A percentile compares a stretch with the other conserved stretches of the same genome.
Conservation (phyloP, 2,888 invertebrate species). For the Eumacrocentrus americanus region DNA sequence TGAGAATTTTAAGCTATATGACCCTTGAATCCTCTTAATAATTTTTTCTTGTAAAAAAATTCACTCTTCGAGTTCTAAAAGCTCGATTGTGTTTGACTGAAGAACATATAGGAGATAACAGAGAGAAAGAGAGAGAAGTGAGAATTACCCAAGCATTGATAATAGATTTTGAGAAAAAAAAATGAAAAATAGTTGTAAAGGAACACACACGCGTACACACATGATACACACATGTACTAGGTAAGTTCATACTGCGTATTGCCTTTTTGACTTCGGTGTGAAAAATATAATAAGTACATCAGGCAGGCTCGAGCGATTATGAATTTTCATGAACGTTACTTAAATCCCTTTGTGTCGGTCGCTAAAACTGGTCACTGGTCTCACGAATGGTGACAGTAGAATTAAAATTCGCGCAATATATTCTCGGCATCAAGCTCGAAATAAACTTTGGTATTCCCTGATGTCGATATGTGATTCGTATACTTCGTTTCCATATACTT, state of each 20-base stretch:
- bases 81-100: no score
- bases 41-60: no score
- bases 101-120: no score
- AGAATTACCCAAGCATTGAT: constrained; percentile 12
- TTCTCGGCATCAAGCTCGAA: constrained; percentile 1
- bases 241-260: constrained; percentile 62
- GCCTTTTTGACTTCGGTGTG: constrained; percentile 62
- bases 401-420: constrained; percentile 23
- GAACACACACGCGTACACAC: constrained; percentile 50
- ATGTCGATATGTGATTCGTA: constrained; percentile 28
- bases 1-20: no score
- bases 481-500: constrained; percentile 17
- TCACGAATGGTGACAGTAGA: constrained; percentile 24
- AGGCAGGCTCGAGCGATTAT: constrained; percentile 41
- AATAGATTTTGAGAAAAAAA: constrained; percentile 1
- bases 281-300: constrained; percentile 53
- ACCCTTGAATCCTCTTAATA: no score
- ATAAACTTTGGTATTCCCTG: constrained; percentile 11
- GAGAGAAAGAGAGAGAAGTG: constrained; percentile 13
- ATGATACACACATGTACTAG: constrained; percentile 56
- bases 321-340: constrained; percentile 15
- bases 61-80: no score
- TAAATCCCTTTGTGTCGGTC: background rate
- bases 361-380: constrained; percentile 1
- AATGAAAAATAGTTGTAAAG: constrained; percentile 43